phyloP scores from a whole-genome alignment of 2,797 vertebrate species.

The Mormyrus proboscirostris region DNA sequence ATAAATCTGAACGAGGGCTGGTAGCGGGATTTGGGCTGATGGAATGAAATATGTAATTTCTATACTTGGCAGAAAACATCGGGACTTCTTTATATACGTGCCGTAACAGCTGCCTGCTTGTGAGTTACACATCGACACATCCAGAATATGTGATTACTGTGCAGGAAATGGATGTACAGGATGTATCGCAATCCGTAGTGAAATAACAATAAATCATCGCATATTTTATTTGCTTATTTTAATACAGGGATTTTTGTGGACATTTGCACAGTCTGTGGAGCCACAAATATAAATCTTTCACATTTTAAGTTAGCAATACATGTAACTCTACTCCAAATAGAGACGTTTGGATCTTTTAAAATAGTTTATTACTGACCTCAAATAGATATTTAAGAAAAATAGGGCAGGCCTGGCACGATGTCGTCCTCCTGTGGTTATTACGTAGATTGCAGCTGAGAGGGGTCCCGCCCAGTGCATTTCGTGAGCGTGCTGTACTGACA shows the following conservation, averaged over 20 bases:
- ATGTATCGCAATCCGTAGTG: conserved; percentile 6
- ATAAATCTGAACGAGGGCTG: neutral
- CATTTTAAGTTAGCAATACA: neutral
- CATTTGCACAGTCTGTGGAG: neutral
- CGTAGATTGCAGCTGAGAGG: neutral
- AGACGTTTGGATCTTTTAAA: neutral
- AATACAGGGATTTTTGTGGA: neutral
- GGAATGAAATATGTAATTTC: conserved; percentile 5
- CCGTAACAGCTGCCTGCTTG: conserved; percentile 50
- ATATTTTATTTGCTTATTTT: neutral
- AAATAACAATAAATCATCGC: neutral
- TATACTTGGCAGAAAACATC: conserved; percentile 47
- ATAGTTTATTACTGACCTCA: neutral
- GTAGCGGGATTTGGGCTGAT: conserved; percentile 7
- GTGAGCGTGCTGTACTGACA: neutral
- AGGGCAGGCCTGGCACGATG: neutral
- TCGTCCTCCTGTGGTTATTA: neutral
- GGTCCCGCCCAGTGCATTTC: neutral
- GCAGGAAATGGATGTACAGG: neutral
- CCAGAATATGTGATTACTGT: conserved; percentile 15
- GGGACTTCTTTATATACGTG: conserved; percentile 46
- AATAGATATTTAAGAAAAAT: conserved; percentile 1
- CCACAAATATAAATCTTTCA: neutral
- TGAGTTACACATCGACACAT: conserved; percentile 15
- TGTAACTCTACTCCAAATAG: neutral